Evolutionary conservation across 2,888 invertebrate genomes (phyloP).

Genomic region (Drosophila limbata): DNA sequence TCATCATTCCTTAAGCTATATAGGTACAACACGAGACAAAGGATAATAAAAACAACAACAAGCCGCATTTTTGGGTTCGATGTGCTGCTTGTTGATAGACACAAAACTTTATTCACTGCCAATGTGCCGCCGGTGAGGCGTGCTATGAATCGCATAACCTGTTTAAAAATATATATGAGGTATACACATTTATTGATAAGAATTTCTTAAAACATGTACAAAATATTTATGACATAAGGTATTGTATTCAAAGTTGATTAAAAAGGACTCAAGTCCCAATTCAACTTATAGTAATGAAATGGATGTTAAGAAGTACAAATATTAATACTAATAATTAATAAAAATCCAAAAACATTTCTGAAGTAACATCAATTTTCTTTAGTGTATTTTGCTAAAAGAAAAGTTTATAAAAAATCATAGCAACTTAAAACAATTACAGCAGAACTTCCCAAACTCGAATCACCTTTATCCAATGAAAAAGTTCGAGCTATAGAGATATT

Average conservation of each 20-base stretch:
- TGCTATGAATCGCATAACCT: slow-evolving; percentile 38
- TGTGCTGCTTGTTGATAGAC: slow-evolving; percentile 70
- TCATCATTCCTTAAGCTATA: slow-evolving; percentile 23
- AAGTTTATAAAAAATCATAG: neutral
- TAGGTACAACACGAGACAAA: slow-evolving; percentile 3
- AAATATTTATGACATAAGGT: neutral
- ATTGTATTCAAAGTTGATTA: neutral
- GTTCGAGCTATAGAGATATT: too few species aligned
- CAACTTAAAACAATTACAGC: too few species aligned
- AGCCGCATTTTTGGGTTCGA: slow-evolving; percentile 47
- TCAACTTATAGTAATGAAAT: too few species aligned
- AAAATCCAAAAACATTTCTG: neutral
- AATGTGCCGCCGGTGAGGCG: slow-evolving; percentile 29
- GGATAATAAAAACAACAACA: slow-evolving; percentile 29
- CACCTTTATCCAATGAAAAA: too few species aligned
- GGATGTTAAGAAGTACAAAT: too few species aligned
- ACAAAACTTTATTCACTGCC: slow-evolving; percentile 71
- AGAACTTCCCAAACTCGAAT: too few species aligned
- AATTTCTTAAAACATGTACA: too few species aligned
- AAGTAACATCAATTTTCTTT: neutral
- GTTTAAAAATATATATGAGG: neutral
- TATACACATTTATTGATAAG: neutral
- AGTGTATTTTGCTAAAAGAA: too few species aligned
- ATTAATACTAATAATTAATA: neutral
- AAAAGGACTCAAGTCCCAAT: neutral